Conservation (phyloP, 2,888 invertebrate species). For the Lepeophtheirus nordmannii region DNA sequence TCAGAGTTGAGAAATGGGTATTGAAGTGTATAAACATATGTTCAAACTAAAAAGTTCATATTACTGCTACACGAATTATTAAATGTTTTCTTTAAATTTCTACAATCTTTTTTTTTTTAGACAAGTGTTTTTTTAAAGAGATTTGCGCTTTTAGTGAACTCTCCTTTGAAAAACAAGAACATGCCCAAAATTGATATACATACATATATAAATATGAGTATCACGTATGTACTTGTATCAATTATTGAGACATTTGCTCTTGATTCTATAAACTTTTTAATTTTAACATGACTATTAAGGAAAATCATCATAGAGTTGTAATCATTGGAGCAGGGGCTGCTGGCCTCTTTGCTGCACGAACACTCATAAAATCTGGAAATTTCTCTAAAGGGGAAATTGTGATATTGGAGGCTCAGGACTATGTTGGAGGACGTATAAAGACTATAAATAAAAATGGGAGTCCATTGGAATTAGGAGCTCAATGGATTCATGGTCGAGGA, state of each 20-base stretch:
- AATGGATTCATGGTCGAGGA: slow-evolving; percentile 32
- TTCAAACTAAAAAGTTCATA: too few species aligned
- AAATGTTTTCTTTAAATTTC: too few species aligned
- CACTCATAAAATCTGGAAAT: slow-evolving; percentile 31
- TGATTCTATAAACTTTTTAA: not conserved
- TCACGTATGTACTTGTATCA: not conserved
- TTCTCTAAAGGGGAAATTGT: slow-evolving; percentile 30
- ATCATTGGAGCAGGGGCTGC: slow-evolving; percentile 31
- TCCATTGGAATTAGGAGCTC: slow-evolving; percentile 34
- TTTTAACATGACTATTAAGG: not conserved
- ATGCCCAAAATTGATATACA: too few species aligned
- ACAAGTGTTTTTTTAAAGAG: too few species aligned
- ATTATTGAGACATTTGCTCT: not conserved
- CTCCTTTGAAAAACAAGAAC: too few species aligned
- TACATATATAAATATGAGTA: not conserved
- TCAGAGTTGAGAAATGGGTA: too few species aligned
- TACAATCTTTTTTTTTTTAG: too few species aligned
- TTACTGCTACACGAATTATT: too few species aligned
- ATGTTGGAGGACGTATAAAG: slow-evolving; percentile 37
- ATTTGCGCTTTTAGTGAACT: too few species aligned
- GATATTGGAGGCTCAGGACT: slow-evolving; percentile 36
- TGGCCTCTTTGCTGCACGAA: slow-evolving; percentile 33
- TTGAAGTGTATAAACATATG: too few species aligned
- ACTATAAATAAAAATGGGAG: slow-evolving; percentile 29
- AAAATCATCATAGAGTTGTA: slow-evolving; percentile 27